Percentiles rank a stretch among this genome's conserved stretches.
Conservation (phyloP, 2,888 invertebrate species). For the Meiosimyza decipiens region DNA sequence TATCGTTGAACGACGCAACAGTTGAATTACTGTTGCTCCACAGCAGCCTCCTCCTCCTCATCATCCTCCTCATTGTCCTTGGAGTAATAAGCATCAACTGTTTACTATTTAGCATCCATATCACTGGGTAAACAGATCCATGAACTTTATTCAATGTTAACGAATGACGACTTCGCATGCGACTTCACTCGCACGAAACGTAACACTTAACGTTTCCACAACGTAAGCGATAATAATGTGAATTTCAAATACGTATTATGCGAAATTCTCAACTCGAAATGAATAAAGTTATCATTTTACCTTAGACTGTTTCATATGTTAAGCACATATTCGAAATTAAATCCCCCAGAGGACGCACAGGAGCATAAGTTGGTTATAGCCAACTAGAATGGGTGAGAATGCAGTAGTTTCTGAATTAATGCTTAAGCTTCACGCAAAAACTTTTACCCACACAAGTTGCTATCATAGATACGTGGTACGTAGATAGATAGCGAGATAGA, state of each 20-base stretch:
- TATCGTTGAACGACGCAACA: background rate
- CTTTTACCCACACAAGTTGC: constrained; percentile 29
- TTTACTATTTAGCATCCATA: constrained; percentile 16
- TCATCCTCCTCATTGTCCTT: background rate
- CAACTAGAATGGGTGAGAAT: constrained; percentile 1
- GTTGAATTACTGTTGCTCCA: background rate
- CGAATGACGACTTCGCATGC: constrained; percentile 58
- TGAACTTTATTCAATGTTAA: constrained; percentile 30
- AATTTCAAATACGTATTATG: constrained; percentile 38
- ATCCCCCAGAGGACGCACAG: constrained; percentile 14
- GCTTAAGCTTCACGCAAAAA: constrained; percentile 55
- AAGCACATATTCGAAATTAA: constrained; percentile 23
- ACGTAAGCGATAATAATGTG: constrained; percentile 42
- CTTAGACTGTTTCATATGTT: constrained; percentile 18
- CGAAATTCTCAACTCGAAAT: constrained; percentile 36
- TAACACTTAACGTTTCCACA: constrained; percentile 16
- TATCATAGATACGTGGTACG: background rate
- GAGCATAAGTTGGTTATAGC: constrained; percentile 1
- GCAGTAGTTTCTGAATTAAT: constrained; percentile 53
- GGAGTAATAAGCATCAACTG: constrained; percentile 28
- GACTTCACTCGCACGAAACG: constrained; percentile 37
- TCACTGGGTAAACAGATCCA: constrained; percentile 28
- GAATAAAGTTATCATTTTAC: constrained; percentile 38
- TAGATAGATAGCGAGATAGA: background rate
- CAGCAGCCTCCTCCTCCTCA: background rate